These are phyloP conservation scores for Galbula dea DNA, from an alignment of 2,113 vertebrate genomes.

Conservation along the genomic window DNA sequence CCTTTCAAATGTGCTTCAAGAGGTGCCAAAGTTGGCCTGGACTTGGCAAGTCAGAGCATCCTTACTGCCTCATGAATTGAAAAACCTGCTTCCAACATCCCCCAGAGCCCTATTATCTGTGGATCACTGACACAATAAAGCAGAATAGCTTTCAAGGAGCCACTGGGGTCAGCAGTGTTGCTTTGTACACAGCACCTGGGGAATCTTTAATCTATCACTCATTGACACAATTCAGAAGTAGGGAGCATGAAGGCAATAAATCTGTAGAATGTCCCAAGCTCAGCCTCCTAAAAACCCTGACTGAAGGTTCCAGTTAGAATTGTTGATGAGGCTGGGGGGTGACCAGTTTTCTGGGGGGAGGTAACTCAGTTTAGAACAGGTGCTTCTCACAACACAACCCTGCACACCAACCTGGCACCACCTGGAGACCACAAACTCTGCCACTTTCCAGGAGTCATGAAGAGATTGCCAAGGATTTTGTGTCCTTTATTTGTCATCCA, in stretches of 20 bases:
- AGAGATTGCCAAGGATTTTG: neutral
- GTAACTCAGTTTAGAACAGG: neutral
- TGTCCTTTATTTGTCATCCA: neutral
- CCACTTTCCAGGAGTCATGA: neutral
- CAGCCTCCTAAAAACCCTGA: neutral
- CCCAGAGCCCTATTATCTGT: constrained; percentile 13
- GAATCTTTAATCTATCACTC: neutral
- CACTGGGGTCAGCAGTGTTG: neutral
- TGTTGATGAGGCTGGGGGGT: neutral
- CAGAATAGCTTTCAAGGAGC: constrained; percentile 41
- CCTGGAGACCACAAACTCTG: neutral
- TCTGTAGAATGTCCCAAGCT: neutral
- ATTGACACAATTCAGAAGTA: neutral
- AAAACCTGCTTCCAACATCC: constrained; percentile 11
- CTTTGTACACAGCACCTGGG: neutral
- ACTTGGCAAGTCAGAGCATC: constrained; percentile 14
- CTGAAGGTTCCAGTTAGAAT: neutral
- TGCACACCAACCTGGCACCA: neutral
- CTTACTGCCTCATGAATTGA: neutral
- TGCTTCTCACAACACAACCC: neutral
- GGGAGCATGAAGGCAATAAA: neutral
- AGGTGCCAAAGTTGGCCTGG: constrained; percentile 6
- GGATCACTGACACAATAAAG: constrained; percentile 36
- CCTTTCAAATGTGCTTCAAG: constrained; percentile 1
- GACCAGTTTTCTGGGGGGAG: neutral